Percentiles rank a stretch among this genome's conserved stretches.
phyloP scores from a whole-genome alignment of 2,113 vertebrate species.

The Chelonoidis abingdonii region DNA sequence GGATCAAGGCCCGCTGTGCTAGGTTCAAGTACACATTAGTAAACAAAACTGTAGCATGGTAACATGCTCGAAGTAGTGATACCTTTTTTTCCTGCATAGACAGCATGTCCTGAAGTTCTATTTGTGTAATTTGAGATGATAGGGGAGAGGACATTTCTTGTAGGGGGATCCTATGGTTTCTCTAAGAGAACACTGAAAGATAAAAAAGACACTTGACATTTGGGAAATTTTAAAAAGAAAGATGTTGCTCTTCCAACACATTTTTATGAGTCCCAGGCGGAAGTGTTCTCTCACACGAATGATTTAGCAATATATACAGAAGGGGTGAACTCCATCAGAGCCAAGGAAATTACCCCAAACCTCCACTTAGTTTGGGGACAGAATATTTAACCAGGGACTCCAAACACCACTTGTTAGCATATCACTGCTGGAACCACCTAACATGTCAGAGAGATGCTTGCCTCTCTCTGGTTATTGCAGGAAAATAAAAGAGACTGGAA shows the following conservation, averaged over 20 bases:
- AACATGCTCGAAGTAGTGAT: neutral
- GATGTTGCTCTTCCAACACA: neutral
- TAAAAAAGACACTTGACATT: neutral
- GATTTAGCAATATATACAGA: slow-evolving; percentile 24
- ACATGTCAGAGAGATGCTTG: slow-evolving; percentile 38
- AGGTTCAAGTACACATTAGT: neutral
- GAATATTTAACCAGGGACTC: slow-evolving; percentile 13
- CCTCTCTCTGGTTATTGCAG: slow-evolving; percentile 55
- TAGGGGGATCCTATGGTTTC: neutral
- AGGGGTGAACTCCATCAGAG: neutral
- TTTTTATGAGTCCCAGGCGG: slow-evolving; percentile 32
- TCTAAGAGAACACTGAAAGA: neutral
- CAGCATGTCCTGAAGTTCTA: neutral
- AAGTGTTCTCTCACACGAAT: neutral
- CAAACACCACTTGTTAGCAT: slow-evolving; percentile 7
- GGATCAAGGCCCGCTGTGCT: neutral
- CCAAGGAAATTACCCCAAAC: neutral
- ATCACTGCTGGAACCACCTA: slow-evolving; percentile 45
- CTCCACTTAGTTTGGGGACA: neutral
- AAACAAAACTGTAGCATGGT: neutral
- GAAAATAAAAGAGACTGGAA: slow-evolving; percentile 49
- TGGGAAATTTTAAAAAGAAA: neutral
- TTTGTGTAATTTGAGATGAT: neutral
- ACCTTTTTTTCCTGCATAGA: rapidly evolving
- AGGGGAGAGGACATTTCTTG: neutral